phyloP scores from a whole-genome alignment of 1,140 invertebrate genomes.

The Batillaria attramentaria region DNA sequence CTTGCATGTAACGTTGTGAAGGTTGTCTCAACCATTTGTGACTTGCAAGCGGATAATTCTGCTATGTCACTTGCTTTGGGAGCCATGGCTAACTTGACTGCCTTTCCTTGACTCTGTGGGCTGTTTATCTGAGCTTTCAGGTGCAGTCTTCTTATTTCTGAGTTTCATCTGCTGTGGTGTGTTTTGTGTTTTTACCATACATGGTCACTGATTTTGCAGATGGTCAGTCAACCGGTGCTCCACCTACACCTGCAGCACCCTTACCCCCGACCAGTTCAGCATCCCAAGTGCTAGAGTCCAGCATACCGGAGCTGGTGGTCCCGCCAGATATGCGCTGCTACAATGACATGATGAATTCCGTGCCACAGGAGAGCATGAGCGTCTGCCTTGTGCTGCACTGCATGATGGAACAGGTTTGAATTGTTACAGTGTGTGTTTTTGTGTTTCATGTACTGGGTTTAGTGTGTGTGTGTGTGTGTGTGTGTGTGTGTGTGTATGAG shows the following conservation, averaged over 20 bases:
- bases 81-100: too few species aligned
- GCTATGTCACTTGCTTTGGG: too few species aligned
- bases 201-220: slow-evolving; percentile 30
- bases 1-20: too few species aligned
- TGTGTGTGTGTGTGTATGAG: background rate
- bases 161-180: too few species aligned
- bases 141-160: too few species aligned
- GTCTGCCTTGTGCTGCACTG: slow-evolving; percentile 67
- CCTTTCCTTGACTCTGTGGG: too few species aligned
- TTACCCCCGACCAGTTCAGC: slow-evolving; percentile 38
- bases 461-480: background rate
- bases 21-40: too few species aligned
- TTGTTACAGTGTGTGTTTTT: background rate
- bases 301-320: background rate
- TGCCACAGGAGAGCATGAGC: slow-evolving; percentile 70
- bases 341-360: slow-evolving; percentile 68
- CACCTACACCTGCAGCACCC: slow-evolving; percentile 50
- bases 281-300: slow-evolving; percentile 35
- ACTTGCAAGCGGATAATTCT: too few species aligned
- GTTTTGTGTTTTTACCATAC: background rate
- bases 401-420: slow-evolving; percentile 71
- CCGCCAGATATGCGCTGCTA: slow-evolving; percentile 69
- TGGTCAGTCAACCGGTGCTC: slow-evolving; percentile 50
- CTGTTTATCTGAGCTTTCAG: too few species aligned
- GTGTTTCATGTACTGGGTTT: background rate